Evolutionary conservation across 1,140 invertebrate genomes (phyloP).

Genomic region (Holotrichia oblita): DNA sequence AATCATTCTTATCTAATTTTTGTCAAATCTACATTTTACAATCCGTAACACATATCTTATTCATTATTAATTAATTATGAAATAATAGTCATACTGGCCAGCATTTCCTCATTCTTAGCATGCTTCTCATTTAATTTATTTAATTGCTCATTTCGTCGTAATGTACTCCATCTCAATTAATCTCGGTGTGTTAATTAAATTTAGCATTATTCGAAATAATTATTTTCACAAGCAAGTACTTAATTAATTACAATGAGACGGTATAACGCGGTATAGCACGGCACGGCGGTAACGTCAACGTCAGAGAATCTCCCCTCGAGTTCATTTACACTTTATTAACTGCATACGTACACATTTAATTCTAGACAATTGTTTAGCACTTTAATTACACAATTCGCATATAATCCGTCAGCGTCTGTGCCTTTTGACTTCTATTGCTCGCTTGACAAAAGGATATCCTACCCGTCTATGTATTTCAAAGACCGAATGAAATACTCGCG

Average conservation of each 20-base stretch:
- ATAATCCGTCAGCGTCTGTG: neutral
- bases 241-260: neutral
- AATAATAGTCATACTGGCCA: too few species aligned
- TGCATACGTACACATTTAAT: constrained; percentile 18
- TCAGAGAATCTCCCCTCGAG: constrained; percentile 4
- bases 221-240: constrained; percentile 1
- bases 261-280: too few species aligned
- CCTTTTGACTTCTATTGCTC: neutral
- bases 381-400: constrained; percentile 15
- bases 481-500: neutral
- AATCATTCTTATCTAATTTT: too few species aligned
- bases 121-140: neutral
- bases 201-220: neutral
- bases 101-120: neutral
- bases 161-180: neutral
- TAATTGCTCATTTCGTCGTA: neutral
- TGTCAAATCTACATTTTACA: too few species aligned
- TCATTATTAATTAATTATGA: too few species aligned
- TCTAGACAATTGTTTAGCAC: constrained; percentile 3
- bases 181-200: neutral
- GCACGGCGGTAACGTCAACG: neutral
- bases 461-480: neutral
- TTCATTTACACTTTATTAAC: constrained; percentile 29
- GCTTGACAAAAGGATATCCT: neutral
- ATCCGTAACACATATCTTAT: too few species aligned